A percentile compares a stretch with the other conserved stretches of the same genome.
Conservation (phyloP, 1,140 invertebrate genomes). For the Drosophila kikkawai region DNA sequence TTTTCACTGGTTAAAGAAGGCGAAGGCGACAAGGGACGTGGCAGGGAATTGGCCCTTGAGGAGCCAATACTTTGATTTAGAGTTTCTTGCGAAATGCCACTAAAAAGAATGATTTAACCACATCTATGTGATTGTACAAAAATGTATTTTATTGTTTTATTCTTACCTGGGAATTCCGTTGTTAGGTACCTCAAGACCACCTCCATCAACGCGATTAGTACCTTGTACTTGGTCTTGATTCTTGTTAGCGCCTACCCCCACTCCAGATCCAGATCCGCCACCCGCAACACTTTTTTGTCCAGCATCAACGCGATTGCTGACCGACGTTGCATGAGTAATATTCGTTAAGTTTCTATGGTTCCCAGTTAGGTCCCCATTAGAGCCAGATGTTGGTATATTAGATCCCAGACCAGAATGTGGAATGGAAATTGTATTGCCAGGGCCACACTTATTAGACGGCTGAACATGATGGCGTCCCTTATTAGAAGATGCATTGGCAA, state of each 20-base stretch:
- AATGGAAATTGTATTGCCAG: conserved; percentile 1
- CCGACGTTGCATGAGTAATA: background rate
- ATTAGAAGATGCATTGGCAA: conserved; percentile 79
- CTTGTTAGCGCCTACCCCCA: conserved; percentile 15
- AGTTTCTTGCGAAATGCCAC: conserved; percentile 88
- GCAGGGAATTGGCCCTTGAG: conserved; percentile 88
- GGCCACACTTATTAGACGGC: conserved; percentile 31
- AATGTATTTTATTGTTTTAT: background rate
- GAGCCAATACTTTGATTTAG: conserved; percentile 86
- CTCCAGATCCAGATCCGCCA: conserved; percentile 2
- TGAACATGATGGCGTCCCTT: conserved; percentile 57
- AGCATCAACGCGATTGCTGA: conserved; percentile 28
- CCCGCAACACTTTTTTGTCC: conserved; percentile 2
- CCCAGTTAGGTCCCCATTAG: conserved; percentile 51
- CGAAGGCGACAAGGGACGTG: conserved; percentile 92
- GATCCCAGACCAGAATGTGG: conserved; percentile 10
- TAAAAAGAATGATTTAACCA: conserved; percentile 76
- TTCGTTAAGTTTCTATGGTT: conserved; percentile 35
- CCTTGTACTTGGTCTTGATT: conserved; percentile 39
- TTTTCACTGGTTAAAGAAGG: conserved; percentile 93
- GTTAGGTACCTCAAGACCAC: conserved; percentile 73
- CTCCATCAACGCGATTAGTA: conserved; percentile 48
- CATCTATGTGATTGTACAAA: background rate
- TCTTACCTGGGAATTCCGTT: conserved; percentile 74
- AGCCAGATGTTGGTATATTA: conserved; percentile 19